A percentile compares a stretch with the other conserved stretches of the same genome.
Conservation (phyloP, 1,140 invertebrate species). For the Idris sp. region DNA sequence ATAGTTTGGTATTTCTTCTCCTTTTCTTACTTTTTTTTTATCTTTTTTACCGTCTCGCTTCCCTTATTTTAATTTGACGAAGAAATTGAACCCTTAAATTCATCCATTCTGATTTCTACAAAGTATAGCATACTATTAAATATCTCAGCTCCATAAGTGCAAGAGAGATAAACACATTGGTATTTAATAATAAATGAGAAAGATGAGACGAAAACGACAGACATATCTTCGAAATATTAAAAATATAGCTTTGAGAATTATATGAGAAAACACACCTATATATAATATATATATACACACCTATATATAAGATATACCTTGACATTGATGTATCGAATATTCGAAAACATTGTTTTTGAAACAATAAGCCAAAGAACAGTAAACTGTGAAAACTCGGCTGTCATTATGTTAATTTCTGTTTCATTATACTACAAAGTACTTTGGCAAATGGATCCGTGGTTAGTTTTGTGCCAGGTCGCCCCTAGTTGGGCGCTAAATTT, state of each 20-base stretch:
- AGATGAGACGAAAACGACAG: no score
- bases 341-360: background rate
- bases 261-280: no score
- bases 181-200: no score
- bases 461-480: slow-evolving; percentile 66
- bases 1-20: slow-evolving; percentile 29
- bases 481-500: slow-evolving; percentile 71
- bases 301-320: no score
- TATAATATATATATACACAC: no score
- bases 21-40: slow-evolving; percentile 13
- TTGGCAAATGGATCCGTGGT: slow-evolving; percentile 44
- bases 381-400: slow-evolving; percentile 7
- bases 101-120: background rate
- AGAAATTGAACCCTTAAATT: slow-evolving; percentile 14
- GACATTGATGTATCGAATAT: background rate
- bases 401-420: slow-evolving; percentile 43
- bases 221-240: no score
- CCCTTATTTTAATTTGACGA: slow-evolving; percentile 6
- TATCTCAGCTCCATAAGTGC: no score
- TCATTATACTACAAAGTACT: slow-evolving; percentile 28
- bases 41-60: slow-evolving; percentile 24
- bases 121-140: no score
- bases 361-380: no score
- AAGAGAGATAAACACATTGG: no score
- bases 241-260: no score